phyloP scores from a whole-genome alignment of 2,888 invertebrate genomes.

The Carabus problematicus region DNA sequence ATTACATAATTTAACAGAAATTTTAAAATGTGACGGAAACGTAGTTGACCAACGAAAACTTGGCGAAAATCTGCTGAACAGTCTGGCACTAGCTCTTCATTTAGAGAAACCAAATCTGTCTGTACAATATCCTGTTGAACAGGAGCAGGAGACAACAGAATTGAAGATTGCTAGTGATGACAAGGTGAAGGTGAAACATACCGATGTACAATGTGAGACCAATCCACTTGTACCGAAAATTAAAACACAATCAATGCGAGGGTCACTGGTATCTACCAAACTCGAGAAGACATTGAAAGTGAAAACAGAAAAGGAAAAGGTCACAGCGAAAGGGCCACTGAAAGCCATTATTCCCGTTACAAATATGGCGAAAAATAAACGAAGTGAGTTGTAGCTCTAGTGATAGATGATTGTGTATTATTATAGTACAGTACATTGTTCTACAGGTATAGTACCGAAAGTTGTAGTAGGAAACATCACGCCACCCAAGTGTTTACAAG shows the following conservation, averaged over 20 bases:
- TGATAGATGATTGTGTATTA: background rate
- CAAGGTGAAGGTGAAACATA: background rate
- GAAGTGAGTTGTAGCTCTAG: constrained; percentile 11
- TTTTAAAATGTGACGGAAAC: constrained; percentile 19
- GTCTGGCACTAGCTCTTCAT: constrained; percentile 29
- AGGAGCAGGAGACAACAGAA: background rate
- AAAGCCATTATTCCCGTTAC: constrained; percentile 32
- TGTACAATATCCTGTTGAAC: background rate
- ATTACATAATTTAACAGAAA: constrained; percentile 24
- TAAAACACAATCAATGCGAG: constrained; percentile 20
- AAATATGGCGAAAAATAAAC: constrained; percentile 29
- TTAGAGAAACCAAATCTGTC: constrained; percentile 14
- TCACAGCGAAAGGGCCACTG: constrained; percentile 24
- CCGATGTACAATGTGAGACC: background rate
- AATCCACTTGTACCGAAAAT: constrained; percentile 19
- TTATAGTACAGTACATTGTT: constrained; percentile 4
- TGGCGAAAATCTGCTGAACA: constrained; percentile 30
- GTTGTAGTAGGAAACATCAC: background rate
- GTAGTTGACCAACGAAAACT: constrained; percentile 30
- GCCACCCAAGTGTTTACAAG: constrained; percentile 11
- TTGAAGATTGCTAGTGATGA: background rate
- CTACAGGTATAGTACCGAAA: constrained; percentile 19
- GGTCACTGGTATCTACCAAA: background rate
- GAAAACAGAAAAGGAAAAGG: constrained; percentile 26
- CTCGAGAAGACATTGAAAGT: constrained; percentile 30